phyloP scores from a whole-genome alignment of 2,888 invertebrate species.

The Vanessa cardui region DNA sequence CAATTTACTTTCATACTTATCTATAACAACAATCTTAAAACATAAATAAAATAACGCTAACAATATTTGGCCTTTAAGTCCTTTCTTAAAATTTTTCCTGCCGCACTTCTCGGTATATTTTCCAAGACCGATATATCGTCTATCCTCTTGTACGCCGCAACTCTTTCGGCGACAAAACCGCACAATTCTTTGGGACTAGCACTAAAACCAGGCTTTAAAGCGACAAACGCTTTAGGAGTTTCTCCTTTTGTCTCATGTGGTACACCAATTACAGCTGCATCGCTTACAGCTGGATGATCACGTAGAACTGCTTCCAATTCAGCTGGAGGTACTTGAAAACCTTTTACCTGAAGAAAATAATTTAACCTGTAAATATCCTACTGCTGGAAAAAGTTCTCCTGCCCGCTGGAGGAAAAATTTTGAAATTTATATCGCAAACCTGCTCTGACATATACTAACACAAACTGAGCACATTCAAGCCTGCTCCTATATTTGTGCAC shows the following conservation, averaged over 20 bases:
- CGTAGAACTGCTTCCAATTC: slow-evolving; percentile 91
- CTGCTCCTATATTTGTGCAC: too few relatives aligned
- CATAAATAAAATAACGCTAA: slow-evolving; percentile 34
- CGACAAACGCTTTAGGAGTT: slow-evolving; percentile 89
- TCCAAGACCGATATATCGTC: slow-evolving; percentile 86
- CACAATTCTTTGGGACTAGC: slow-evolving; percentile 81
- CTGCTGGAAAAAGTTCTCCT: too few relatives aligned
- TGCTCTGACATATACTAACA: too few relatives aligned
- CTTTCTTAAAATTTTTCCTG: slow-evolving; percentile 90
- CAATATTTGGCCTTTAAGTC: slow-evolving; percentile 77
- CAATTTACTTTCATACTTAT: not conserved
- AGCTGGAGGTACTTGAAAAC: slow-evolving; percentile 93
- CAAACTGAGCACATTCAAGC: too few relatives aligned
- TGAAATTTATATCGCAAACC: too few relatives aligned
- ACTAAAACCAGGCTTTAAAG: slow-evolving; percentile 62
- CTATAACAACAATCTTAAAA: not conserved
- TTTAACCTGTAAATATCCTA: too few relatives aligned
- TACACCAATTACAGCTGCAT: slow-evolving; percentile 93
- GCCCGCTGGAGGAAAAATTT: too few relatives aligned
- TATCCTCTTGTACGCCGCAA: slow-evolving; percentile 90
- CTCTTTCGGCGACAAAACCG: slow-evolving; percentile 85
- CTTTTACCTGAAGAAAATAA: slow-evolving; percentile 81
- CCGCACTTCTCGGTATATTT: slow-evolving; percentile 87
- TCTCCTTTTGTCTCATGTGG: slow-evolving; percentile 88
- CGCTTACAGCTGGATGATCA: slow-evolving; percentile 88